Percentiles rank a stretch among this genome's conserved stretches.
These are phyloP conservation scores for Sprattus sprattus DNA, from an alignment of 2,113 vertebrate genomes.

Conservation along the genomic window DNA sequence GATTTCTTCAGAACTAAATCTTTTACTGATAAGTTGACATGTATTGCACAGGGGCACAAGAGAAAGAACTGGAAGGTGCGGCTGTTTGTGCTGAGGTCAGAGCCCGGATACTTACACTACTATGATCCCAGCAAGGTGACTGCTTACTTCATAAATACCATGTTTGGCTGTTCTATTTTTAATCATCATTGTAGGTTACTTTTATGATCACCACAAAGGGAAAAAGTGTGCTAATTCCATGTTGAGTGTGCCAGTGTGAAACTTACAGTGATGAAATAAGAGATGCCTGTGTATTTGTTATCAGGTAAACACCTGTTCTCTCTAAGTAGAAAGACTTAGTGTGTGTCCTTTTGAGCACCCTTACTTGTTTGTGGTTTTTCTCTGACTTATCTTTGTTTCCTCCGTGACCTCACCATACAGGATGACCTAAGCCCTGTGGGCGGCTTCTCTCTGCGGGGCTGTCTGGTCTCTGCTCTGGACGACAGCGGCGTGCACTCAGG, in stretches of 20 bases:
- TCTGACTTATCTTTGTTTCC: slow-evolving; percentile 45
- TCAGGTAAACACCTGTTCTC: background rate
- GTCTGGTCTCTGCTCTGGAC: slow-evolving; percentile 87
- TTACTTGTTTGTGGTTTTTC: slow-evolving; percentile 13
- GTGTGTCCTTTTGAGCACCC: background rate
- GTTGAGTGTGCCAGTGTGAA: background rate
- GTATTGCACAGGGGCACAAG: slow-evolving; percentile 78
- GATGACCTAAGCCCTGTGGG: slow-evolving; percentile 87
- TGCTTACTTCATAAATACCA: background rate
- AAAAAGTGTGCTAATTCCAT: background rate
- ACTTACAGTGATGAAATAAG: background rate
- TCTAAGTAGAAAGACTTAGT: background rate
- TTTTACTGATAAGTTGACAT: background rate
- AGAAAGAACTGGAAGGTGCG: slow-evolving; percentile 98
- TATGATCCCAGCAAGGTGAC: slow-evolving; percentile 89
- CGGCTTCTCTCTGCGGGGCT: slow-evolving; percentile 86
- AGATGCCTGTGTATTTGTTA: background rate
- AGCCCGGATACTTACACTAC: slow-evolving; percentile 90
- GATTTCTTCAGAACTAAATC: background rate
- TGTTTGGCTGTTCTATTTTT: background rate
- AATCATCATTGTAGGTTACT: background rate
- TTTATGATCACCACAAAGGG: background rate
- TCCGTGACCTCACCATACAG: slow-evolving; percentile 62
- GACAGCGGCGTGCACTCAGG: slow-evolving; percentile 90
- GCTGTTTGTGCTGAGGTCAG: slow-evolving; percentile 87